phyloP scores from a whole-genome alignment of 2,888 invertebrate species.

The Hirtodrosophila alboralis region DNA sequence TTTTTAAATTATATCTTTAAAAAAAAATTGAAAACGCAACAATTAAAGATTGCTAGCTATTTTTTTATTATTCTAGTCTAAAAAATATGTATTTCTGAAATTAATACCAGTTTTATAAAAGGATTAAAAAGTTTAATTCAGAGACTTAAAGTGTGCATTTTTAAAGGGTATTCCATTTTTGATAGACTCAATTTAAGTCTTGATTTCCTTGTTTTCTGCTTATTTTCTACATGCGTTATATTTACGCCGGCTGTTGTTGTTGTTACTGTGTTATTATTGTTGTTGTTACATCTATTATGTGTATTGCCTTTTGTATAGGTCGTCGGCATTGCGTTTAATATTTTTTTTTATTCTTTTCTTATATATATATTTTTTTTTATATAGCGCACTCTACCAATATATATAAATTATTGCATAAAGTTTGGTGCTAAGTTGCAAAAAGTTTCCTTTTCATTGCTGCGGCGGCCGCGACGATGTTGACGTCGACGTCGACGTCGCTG shows the following conservation, averaged over 20 bases:
- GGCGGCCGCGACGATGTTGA: conserved; percentile 49
- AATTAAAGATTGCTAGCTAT: no score
- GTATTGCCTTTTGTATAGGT: conserved; percentile 70
- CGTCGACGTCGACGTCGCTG: conserved; percentile 8
- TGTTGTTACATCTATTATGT: conserved; percentile 61
- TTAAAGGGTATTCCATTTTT: conserved; percentile 37
- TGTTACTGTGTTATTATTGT: conserved; percentile 17
- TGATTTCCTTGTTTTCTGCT: background rate
- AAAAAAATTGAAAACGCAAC: no score
- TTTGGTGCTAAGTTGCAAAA: conserved; percentile 81
- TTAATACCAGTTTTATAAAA: no score
- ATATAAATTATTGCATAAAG: conserved; percentile 82
- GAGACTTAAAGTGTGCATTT: no score
- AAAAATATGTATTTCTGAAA: no score
- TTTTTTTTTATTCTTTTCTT: conserved; percentile 38
- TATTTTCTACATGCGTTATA: conserved; percentile 38
- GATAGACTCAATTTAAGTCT: background rate
- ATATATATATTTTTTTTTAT: conserved; percentile 48
- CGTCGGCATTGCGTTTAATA: conserved; percentile 53
- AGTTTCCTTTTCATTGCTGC: conserved; percentile 79
- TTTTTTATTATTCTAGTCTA: no score
- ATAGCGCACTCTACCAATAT: conserved; percentile 64
- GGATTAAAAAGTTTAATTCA: no score
- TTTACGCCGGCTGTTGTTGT: conserved; percentile 30
- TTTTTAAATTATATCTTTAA: no score